Percentiles rank a stretch among this genome's conserved stretches.
Conservation (phyloP, 2,888 invertebrate genomes). For the Drosophila mimica region DNA sequence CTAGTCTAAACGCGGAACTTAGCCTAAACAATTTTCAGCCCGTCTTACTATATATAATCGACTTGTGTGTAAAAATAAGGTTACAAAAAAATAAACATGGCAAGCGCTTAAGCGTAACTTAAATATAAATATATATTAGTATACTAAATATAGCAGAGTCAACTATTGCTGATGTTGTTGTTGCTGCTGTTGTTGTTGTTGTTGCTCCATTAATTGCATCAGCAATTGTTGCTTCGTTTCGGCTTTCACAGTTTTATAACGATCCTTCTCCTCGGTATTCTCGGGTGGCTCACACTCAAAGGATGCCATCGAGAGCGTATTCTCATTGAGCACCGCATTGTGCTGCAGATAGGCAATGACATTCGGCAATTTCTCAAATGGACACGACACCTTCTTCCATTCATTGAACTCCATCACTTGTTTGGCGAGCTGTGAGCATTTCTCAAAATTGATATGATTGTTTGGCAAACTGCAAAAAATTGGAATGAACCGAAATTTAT, state of each 20-base stretch:
- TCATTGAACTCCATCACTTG: slow-evolving; percentile 95
- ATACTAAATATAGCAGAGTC: slow-evolving; percentile 43
- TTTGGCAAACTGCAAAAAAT: slow-evolving; percentile 88
- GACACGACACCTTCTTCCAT: slow-evolving; percentile 95
- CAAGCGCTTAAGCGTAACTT: slow-evolving; percentile 73
- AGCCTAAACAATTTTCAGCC: slow-evolving; percentile 46
- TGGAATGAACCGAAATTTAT: neutral
- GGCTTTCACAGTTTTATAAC: slow-evolving; percentile 92
- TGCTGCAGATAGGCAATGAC: slow-evolving; percentile 94
- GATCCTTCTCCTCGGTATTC: slow-evolving; percentile 95
- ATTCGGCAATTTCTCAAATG: slow-evolving; percentile 91
- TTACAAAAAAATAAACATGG: slow-evolving; percentile 67
- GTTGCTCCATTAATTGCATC: slow-evolving; percentile 82
- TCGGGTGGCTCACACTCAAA: slow-evolving; percentile 98
- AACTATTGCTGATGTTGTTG: slow-evolving; percentile 66
- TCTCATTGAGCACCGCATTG: slow-evolving; percentile 93
- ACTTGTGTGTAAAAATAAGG: slow-evolving; percentile 50
- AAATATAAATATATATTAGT: slow-evolving; percentile 28
- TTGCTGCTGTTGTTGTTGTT: slow-evolving; percentile 56
- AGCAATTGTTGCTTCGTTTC: slow-evolving; percentile 85
- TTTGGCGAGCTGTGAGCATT: slow-evolving; percentile 96
- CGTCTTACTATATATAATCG: slow-evolving; percentile 56
- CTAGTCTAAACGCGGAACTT: slow-evolving; percentile 31
- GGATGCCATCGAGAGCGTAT: slow-evolving; percentile 94
- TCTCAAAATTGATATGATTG: slow-evolving; percentile 97